Evolutionary conservation across 2,113 vertebrate species (phyloP).

Genomic region (Indicator indicator): DNA sequence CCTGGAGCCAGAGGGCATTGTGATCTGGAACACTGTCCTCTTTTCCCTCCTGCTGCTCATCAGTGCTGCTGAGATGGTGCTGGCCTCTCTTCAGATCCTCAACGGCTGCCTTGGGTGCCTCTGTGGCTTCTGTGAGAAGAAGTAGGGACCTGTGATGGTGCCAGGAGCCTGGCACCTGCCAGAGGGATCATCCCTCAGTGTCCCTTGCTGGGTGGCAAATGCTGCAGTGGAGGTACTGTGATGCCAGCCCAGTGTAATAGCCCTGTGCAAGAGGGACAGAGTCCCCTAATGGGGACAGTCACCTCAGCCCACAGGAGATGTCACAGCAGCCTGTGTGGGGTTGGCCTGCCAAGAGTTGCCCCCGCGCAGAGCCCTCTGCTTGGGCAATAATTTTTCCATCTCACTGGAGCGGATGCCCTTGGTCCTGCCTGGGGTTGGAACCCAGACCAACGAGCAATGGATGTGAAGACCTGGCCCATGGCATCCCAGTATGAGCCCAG

Average conservation of each 20-base stretch:
- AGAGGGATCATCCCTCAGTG: accelerated
- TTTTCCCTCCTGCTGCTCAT: constrained; percentile 70
- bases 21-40: constrained; percentile 71
- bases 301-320: accelerated
- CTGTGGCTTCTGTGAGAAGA: constrained; percentile 73
- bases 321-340: accelerated
- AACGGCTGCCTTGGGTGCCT: constrained; percentile 74
- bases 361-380: accelerated
- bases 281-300: accelerated
- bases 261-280: neutral
- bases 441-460: accelerated
- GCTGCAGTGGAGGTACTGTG: accelerated
- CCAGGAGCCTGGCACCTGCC: neutral
- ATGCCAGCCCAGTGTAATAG: neutral
- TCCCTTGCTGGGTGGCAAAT: neutral
- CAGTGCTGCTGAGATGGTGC: constrained; percentile 68
- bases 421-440: neutral
- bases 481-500: neutral
- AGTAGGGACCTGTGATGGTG: neutral
- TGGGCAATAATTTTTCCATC: accelerated
- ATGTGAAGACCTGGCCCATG: neutral
- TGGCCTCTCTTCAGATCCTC: constrained; percentile 71
- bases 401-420: neutral
- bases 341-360: neutral
- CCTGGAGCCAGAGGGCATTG: constrained; percentile 71